Evolutionary conservation across 2,113 vertebrate species (phyloP).

Genomic region (Eupsittula cactorum): DNA sequence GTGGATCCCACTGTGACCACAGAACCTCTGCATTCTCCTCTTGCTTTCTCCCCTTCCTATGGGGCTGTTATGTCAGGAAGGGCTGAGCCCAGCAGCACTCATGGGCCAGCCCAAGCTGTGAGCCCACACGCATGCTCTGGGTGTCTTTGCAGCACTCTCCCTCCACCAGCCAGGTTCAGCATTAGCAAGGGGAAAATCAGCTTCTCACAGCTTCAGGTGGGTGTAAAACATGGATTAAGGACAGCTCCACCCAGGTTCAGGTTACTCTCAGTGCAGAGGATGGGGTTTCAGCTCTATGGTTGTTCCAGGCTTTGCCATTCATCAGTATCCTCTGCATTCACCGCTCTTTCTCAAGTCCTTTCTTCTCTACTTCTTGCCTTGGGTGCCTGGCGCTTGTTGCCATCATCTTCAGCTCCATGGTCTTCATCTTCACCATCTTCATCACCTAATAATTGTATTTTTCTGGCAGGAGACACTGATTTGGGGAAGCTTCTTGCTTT

Average conservation of each 20-base stretch:
- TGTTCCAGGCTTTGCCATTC: background rate
- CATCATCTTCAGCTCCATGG: background rate
- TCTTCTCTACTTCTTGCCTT: background rate
- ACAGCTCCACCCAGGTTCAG: background rate
- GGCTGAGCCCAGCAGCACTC: background rate
- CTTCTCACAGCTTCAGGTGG: background rate
- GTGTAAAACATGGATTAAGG: background rate
- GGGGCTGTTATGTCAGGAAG: background rate
- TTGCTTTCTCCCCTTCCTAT: background rate
- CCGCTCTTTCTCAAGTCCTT: background rate
- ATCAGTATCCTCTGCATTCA: background rate
- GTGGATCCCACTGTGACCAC: background rate
- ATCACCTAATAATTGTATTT: background rate
- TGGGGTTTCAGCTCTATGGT: background rate
- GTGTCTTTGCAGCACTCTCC: background rate
- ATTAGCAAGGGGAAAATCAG: background rate
- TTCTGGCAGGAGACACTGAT: background rate
- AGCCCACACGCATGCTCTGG: background rate
- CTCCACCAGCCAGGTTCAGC: background rate
- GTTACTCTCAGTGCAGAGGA: background rate
- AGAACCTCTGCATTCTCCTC: background rate
- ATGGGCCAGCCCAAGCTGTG: rapidly evolving
- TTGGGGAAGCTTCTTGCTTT: background rate
- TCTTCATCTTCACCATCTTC: background rate
- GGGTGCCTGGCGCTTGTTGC: background rate